A percentile compares a stretch with the other conserved stretches of the same genome.
Conservation (phyloP, 1,140 invertebrate genomes). For the Maniola jurtina region DNA sequence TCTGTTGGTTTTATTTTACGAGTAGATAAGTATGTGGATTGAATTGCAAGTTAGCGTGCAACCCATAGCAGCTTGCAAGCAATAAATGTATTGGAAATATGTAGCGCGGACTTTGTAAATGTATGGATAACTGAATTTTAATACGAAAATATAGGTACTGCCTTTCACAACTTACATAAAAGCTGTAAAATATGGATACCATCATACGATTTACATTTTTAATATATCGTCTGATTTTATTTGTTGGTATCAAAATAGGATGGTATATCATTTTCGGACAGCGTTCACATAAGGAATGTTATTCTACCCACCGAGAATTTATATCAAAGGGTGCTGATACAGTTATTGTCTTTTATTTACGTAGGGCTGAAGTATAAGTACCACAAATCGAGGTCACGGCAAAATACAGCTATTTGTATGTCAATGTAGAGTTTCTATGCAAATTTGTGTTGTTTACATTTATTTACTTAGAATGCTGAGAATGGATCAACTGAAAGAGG, state of each 20-base stretch:
- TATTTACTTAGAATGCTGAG: neutral
- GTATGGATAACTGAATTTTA: too few species aligned
- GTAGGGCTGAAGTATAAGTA: slow-evolving; percentile 24
- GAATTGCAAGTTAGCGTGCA: too few species aligned
- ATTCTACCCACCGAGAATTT: slow-evolving; percentile 14
- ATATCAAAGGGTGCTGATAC: slow-evolving; percentile 17
- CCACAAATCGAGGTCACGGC: slow-evolving; percentile 26
- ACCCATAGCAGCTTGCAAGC: too few species aligned
- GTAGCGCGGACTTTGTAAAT: too few species aligned
- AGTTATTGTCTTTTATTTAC: slow-evolving; percentile 19
- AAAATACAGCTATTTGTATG: slow-evolving; percentile 30
- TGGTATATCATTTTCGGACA: neutral
- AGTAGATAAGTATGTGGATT: too few species aligned
- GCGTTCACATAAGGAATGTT: neutral
- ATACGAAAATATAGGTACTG: too few species aligned
- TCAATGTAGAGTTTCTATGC: slow-evolving; percentile 18
- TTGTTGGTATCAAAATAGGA: neutral
- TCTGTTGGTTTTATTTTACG: too few species aligned
- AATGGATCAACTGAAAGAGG: neutral
- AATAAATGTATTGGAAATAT: too few species aligned
- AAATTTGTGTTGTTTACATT: slow-evolving; percentile 16
- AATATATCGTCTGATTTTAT: too few species aligned
- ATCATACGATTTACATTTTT: too few species aligned
- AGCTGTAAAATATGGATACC: too few species aligned
- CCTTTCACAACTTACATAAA: too few species aligned